A percentile compares a stretch with the other conserved stretches of the same genome.
These are phyloP conservation scores for Arctia plantaginis DNA, from an alignment of 2,888 invertebrate genomes.

Conservation along the genomic window DNA sequence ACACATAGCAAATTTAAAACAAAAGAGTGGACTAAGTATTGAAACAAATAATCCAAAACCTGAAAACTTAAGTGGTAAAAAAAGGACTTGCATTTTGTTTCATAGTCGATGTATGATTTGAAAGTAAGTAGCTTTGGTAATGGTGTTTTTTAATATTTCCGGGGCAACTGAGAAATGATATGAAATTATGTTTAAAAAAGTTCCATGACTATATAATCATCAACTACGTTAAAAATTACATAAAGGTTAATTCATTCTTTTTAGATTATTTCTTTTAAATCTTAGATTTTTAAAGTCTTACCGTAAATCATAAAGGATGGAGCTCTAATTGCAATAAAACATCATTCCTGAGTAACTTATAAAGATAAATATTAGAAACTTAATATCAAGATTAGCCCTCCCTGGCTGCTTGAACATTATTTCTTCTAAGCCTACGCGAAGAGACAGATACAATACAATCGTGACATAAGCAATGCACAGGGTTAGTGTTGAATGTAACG, in stretches of 20 bases:
- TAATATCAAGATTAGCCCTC: background rate
- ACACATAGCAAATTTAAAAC: no score
- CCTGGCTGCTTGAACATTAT: background rate
- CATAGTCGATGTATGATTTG: background rate
- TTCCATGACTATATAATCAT: background rate
- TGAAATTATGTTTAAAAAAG: background rate
- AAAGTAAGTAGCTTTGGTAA: background rate
- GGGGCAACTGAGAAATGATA: background rate
- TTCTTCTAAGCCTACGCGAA: slow-evolving; percentile 1
- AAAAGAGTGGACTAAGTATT: no score
- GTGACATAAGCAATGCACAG: slow-evolving; percentile 11
- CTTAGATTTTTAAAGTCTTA: background rate
- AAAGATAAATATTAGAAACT: background rate
- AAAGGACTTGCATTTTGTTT: background rate
- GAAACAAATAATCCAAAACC: no score
- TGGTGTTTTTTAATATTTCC: background rate
- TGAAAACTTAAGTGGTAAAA: background rate
- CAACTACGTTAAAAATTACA: background rate
- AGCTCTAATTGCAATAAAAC: background rate
- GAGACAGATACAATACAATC: background rate
- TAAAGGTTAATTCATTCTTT: background rate
- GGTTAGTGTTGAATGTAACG: slow-evolving; percentile 9
- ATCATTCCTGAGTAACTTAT: background rate
- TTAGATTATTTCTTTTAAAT: no score
- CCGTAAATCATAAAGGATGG: background rate